phyloP scores from a whole-genome alignment of 2,888 invertebrate species.

The Metacarcinus magister region DNA sequence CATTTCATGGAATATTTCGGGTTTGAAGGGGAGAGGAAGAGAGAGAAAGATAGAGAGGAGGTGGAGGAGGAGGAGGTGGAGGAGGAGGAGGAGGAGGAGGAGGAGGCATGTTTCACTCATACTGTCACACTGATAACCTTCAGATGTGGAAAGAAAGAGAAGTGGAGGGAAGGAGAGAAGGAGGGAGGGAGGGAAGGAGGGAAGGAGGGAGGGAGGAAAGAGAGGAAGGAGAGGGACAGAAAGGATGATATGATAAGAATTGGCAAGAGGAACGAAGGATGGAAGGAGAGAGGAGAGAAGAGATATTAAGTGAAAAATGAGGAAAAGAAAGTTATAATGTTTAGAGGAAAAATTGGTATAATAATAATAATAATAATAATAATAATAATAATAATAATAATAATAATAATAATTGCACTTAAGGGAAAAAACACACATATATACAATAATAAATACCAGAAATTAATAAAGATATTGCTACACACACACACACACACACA shows the following conservation, averaged over 20 bases:
- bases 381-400: too few species aligned
- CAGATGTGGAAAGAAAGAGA: not conserved
- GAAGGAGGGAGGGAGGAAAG: not conserved
- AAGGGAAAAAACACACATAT: not conserved
- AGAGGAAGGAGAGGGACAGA: not conserved
- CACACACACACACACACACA: too few species aligned
- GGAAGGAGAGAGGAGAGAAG: slow-evolving; percentile 26
- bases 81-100: too few species aligned
- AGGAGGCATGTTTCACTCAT: not conserved
- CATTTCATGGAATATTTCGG: too few species aligned
- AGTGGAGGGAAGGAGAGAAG: not conserved
- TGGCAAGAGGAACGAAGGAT: not conserved
- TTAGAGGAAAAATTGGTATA: too few species aligned
- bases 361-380: too few species aligned
- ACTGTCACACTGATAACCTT: slow-evolving; percentile 1
- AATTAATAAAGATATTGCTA: too few species aligned
- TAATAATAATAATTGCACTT: not conserved
- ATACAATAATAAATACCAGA: too few species aligned
- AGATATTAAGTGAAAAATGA: not conserved
- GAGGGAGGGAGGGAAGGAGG: not conserved
- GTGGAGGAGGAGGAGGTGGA: too few species aligned
- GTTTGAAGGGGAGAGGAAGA: not conserved
- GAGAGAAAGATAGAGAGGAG: not conserved
- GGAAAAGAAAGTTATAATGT: too few species aligned
- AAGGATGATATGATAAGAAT: not conserved